Evolutionary conservation across 2,888 invertebrate species (phyloP).

Genomic region (Acanthoscelides obtectus): DNA sequence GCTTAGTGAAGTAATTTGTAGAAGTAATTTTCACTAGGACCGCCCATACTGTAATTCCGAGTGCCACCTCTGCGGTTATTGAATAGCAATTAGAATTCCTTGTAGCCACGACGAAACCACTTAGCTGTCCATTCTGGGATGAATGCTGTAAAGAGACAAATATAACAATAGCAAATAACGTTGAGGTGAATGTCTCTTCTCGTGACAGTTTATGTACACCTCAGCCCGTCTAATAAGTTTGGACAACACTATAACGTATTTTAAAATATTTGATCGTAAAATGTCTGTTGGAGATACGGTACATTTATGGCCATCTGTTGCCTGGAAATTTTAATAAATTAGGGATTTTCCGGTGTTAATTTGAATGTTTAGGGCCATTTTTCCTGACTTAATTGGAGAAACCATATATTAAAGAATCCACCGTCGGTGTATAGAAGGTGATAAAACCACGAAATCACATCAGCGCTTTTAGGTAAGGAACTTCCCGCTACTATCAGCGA

Average conservation of each 20-base stretch:
- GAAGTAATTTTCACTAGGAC: too few relatives aligned
- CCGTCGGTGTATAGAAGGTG: too few relatives aligned
- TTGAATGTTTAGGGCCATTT: too few relatives aligned
- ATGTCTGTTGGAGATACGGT: neutral
- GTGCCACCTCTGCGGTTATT: neutral
- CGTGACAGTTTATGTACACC: neutral
- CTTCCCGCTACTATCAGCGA: too few relatives aligned
- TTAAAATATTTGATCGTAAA: neutral
- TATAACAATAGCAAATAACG: neutral
- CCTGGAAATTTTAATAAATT: neutral
- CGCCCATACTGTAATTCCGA: neutral
- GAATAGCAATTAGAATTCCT: neutral
- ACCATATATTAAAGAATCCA: too few relatives aligned
- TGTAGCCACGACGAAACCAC: neutral
- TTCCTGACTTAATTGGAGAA: too few relatives aligned
- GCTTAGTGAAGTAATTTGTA: too few relatives aligned
- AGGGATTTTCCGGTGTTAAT: neutral
- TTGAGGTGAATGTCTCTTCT: neutral
- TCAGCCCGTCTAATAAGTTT: neutral
- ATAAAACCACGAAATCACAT: too few relatives aligned
- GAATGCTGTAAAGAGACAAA: neutral
- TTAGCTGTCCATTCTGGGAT: neutral
- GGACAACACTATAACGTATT: neutral
- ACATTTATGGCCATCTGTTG: neutral
- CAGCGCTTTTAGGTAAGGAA: too few relatives aligned